Base-by-base conservation (phyloP, 2,113 vertebrate genomes). In the Lophius piscatorius region DNA sequence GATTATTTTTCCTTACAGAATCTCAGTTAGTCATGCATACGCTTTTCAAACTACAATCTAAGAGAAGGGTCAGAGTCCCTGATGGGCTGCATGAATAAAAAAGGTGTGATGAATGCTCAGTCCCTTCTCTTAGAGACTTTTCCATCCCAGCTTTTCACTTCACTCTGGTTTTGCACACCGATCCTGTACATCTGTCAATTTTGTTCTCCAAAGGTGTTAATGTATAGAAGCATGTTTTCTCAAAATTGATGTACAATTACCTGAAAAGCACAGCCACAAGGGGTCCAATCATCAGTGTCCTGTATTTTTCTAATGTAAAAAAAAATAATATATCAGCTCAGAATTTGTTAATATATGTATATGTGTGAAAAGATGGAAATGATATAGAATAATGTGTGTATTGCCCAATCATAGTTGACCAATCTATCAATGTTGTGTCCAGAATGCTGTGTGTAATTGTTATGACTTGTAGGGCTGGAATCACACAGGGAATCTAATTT, bases 271-370 rank as follows among this genome's bases (percentile, higher is more conserved):
- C 91, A 92, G 83, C 82, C 61, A 62, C 68, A 74, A 81, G 74
- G n/a, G 86, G 86, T 88, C 78, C 73, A 89, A 81, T 82, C 80
- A 82, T 90, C 63, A 73, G 79, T 86, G 88, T 90, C 78, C 72
- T 81, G 88, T 92, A 92, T 92, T 92, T 92, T 92, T 91, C 70
- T 91, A 91, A 77, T 80, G 62, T 78, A 85, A 71, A 84, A 78
- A 76, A 79, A 74, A 36, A 54, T 65, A 75, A 40, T 61, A 74
- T 76, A 52, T 76, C 78, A 78, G 61, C 72, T 72, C 55, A 71
- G 73, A 79, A 73, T 90, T 78, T 85, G 70, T 83, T 88, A 78
- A 85, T 86, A 87, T 82, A 74, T 86, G 73, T 87, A 83, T 85
- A 87, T 81, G 83, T 87, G 77, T 84, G 74, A 85, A 88, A 84